Base-by-base conservation (phyloP, 2,113 vertebrate species). In the Chitala chitala region DNA sequence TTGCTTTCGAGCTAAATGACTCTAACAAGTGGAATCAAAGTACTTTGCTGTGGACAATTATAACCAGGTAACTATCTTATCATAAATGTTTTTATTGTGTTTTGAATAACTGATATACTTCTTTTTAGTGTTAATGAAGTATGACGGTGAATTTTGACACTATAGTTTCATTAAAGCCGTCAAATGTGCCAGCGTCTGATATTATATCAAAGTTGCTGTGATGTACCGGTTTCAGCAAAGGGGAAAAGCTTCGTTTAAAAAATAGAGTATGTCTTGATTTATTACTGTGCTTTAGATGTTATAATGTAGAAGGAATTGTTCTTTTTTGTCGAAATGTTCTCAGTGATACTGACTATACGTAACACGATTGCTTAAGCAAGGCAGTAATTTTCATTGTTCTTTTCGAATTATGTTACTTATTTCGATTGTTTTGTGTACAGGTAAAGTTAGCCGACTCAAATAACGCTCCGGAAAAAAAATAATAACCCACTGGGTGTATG, bases 1-100 rank as follows among this genome's bases (percentile, higher is more conserved):
- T 70, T 86, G 84, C 76, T 81, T 81, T 80, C 50, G 86, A 83
- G 82, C 44, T 88, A 78, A 79, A 82, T 84, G 68, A 78, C 31
- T 69, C 24, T 56, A 74, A 73, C 79, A 58, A 80, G 50, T 81
- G 31, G 79, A 64, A 76, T 61, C 73, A 73, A 73, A 71, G 24
- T 71, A 73, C 20, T 58, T 76, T 72, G 78, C 74, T 6, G 69
- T 38, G 79, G 79, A 72, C 71, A 22, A 48, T 75, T 78, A 72
- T 61, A 75, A 26, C 76, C 70, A 85, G 85, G 87, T 87, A 80
- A 69, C 83, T 70, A 51, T 46, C 29, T 31, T 66, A 44, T 13
- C 13, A 12, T 75, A n/a, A 26, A 24, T 33, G 17, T 69, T 42
- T 29, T 36, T 29, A 6, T 59, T 24, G 22, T 20, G 4, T 24